Percentiles rank a stretch among this genome's conserved stretches.
Evolutionary conservation across 2,888 invertebrate species (phyloP).

Genomic region (Mimachlamys varia): DNA sequence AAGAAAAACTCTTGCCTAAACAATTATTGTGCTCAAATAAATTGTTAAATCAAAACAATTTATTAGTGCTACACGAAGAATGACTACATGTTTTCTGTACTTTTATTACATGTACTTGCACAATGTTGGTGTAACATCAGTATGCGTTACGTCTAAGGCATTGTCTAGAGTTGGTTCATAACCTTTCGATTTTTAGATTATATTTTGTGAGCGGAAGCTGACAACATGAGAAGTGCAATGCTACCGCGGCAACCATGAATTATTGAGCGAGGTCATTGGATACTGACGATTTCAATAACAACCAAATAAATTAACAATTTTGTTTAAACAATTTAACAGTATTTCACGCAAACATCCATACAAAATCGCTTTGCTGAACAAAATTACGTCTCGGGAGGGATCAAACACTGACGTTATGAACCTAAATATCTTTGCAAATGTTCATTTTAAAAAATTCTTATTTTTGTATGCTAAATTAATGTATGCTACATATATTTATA

Average conservation of each 20-base stretch:
- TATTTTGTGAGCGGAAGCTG: not conserved
- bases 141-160: too few species aligned
- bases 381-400: not conserved
- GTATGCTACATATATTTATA: too few species aligned
- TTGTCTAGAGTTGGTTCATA: not conserved
- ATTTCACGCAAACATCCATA: not conserved
- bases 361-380: not conserved
- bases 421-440: not conserved
- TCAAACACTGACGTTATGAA: not conserved
- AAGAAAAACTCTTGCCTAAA: too few species aligned
- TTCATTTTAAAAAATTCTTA: not conserved
- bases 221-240: not conserved
- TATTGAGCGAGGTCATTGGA: not conserved
- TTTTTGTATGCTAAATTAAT: too few species aligned
- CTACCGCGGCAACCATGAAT: not conserved
- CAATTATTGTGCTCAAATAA: too few species aligned
- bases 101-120: too few species aligned
- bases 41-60: too few species aligned
- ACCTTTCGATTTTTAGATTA: not conserved
- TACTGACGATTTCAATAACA: not conserved
- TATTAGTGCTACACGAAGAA: too few species aligned
- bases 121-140: too few species aligned
- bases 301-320: not conserved
- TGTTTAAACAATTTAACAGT: slow-evolving; percentile 16
- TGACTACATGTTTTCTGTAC: too few species aligned